Evolutionary conservation across 1,140 invertebrate genomes (phyloP), one percentile per base, ranked within the genome.

Genomic region (Ganaspis sp.): DNA sequence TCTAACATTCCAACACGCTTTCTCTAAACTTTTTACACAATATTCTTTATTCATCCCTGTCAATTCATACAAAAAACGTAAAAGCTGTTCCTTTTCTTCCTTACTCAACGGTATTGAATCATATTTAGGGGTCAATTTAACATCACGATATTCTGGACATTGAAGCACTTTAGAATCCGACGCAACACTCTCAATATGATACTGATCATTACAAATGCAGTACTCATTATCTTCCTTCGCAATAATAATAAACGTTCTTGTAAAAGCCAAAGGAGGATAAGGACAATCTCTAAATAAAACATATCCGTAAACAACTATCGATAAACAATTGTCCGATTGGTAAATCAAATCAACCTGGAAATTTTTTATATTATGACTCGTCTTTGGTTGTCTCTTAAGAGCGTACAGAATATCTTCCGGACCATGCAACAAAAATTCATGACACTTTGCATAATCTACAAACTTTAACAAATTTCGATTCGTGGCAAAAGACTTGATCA

Each of bases 381-480:
- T 91, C 1, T 85, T 75, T 9, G 90, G 89, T 58, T 91, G 86
- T 15, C 75, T 80, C 71, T 83, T 81, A 0, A 91, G 72, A 0
- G 80, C 79, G 5, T 81, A 80, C 19, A 91, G 88, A 49, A 91
- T 91, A 71, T 87, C 88, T 15, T 90, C 89, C 9, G 90, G 87
- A 9, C 90, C 90, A 3, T 76, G 77, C 4, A 91, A 73, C 4
- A 91, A 71, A 72, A 84, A 89, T 70, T 91, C 89, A n/a, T 89
- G 83, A 34, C 88, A 90, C 34, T 91, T 90, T 0, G 90, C 90
- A 54, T 91, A 91, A 49, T 91, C 90, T 0, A 88, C 89, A 69
- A 89, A 90, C 77, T 91, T 91, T 6, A 91, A 70, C 45, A 91
- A 77, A 82, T 91, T 91, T 58, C 90, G 84, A 37, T 91, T 91